phyloP scores from a whole-genome alignment of 2,113 vertebrate genomes.

The Theristicus caerulescens region DNA sequence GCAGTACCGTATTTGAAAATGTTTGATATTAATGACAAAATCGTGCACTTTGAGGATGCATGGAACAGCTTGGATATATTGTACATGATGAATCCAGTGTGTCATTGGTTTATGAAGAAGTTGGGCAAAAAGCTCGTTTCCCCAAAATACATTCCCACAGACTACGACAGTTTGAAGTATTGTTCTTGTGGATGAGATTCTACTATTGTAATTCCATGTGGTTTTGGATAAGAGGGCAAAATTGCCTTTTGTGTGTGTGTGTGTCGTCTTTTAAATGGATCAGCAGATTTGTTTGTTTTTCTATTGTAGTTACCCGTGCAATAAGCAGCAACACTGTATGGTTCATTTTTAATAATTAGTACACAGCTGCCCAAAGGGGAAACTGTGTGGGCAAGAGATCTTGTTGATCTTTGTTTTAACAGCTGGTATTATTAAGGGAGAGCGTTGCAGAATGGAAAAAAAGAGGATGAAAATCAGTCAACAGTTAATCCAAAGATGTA shows the following conservation, averaged over 20 bases:
- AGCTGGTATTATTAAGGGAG: slow-evolving; percentile 52
- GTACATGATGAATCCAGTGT: neutral
- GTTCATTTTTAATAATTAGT: slow-evolving; percentile 55
- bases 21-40: neutral
- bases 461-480: slow-evolving; percentile 34
- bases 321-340: neutral
- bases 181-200: neutral
- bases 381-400: neutral
- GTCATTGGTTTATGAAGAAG: neutral
- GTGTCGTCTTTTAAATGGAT: neutral
- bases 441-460: neutral
- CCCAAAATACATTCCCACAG: neutral
- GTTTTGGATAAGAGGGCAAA: neutral
- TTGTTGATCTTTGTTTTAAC: slow-evolving; percentile 53
- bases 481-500: slow-evolving; percentile 26
- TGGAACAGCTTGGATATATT: neutral
- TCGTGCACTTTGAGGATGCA: accelerated
- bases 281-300: neutral
- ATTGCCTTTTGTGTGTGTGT: neutral
- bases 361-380: slow-evolving; percentile 25
- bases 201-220: neutral
- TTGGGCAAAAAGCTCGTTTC: neutral
- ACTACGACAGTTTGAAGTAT: neutral
- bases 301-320: neutral
- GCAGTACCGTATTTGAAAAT: neutral